These are phyloP conservation scores for Sebastes melanostomus DNA, from an alignment of 2,797 vertebrate species.

Conservation along the genomic window DNA sequence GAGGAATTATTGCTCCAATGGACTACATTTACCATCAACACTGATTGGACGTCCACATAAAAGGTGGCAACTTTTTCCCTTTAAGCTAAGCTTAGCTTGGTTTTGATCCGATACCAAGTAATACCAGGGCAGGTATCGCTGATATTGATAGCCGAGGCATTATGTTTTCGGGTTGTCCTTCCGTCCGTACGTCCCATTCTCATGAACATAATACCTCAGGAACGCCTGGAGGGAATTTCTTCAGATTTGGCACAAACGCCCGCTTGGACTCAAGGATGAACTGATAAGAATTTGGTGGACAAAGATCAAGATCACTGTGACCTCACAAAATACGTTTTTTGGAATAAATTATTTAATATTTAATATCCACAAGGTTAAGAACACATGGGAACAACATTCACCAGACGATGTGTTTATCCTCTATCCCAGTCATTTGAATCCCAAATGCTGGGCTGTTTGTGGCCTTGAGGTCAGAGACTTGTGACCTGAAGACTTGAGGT, in stretches of 20 bases:
- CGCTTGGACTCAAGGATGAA: too few relatives aligned
- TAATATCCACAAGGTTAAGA: neutral
- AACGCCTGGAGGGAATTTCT: too few relatives aligned
- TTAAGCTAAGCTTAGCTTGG: neutral
- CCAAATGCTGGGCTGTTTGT: neutral
- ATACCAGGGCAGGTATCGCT: too few relatives aligned
- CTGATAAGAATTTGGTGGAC: too few relatives aligned
- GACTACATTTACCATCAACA: neutral
- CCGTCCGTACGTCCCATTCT: too few relatives aligned
- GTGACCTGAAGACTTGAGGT: neutral
- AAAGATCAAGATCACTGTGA: too few relatives aligned
- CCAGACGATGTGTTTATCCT: neutral
- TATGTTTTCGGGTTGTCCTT: too few relatives aligned
- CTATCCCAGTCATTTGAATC: neutral
- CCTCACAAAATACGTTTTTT: too few relatives aligned
- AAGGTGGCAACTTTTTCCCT: neutral
- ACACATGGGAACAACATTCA: neutral
- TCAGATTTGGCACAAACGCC: too few relatives aligned
- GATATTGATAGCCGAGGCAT: too few relatives aligned
- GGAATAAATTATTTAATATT: neutral
- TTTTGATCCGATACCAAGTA: neutral
- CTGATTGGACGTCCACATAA: neutral
- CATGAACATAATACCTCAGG: too few relatives aligned
- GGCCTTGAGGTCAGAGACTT: neutral
- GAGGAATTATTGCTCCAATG: too few relatives aligned